Percentiles rank a stretch among this genome's conserved stretches.
Evolutionary conservation across 2,797 vertebrate genomes (phyloP).

Genomic region (Corythornis leucogaster): DNA sequence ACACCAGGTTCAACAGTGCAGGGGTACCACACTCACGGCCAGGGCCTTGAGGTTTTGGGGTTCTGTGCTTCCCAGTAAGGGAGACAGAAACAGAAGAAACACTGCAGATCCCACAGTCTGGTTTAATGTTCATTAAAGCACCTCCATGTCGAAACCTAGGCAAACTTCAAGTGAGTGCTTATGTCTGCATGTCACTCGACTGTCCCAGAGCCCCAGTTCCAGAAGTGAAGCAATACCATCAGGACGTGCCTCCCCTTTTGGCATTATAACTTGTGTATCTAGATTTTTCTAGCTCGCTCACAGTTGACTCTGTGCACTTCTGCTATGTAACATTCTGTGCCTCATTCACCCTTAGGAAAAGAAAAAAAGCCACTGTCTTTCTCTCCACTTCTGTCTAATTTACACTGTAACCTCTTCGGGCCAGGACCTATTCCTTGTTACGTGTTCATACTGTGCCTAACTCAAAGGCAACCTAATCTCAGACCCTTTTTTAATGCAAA

Average conservation of each 20-base stretch:
- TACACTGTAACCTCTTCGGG: slow-evolving; percentile 44
- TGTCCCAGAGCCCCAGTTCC: neutral
- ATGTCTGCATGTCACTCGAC: accelerated
- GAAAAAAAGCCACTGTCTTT: neutral
- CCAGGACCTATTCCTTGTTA: slow-evolving; percentile 39
- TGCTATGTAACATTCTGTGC: neutral
- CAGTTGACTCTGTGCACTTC: neutral
- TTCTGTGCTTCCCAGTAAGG: neutral
- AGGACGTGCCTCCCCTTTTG: neutral
- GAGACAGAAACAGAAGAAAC: neutral
- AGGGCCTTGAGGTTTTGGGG: accelerated
- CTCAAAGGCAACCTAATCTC: slow-evolving; percentile 53
- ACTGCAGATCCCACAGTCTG: neutral
- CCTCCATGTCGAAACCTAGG: neutral
- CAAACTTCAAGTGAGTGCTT: neutral
- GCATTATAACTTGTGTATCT: accelerated
- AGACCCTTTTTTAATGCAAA: slow-evolving; percentile 58
- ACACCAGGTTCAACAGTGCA: neutral
- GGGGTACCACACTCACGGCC: accelerated
- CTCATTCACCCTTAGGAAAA: neutral
- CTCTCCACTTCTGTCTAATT: slow-evolving; percentile 33
- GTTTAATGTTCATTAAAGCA: neutral
- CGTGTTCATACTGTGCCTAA: neutral
- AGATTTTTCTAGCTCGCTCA: neutral
- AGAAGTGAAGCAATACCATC: neutral